Evolutionary conservation across 2,888 invertebrate species (phyloP).

Genomic region (Strigamia crassipes): DNA sequence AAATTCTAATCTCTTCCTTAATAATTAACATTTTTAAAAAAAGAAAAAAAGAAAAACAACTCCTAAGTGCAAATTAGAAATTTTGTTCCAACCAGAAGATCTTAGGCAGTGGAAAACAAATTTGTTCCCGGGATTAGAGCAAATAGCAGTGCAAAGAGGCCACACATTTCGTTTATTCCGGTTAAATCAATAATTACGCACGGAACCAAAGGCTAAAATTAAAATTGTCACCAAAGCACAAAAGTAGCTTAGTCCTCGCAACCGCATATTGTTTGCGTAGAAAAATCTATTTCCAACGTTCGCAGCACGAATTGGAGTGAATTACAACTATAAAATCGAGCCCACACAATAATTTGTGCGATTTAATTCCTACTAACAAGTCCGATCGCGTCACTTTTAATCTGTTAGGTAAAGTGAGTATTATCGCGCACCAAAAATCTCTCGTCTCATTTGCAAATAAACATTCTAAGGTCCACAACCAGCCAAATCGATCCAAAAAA

Average conservation of each 20-base stretch:
- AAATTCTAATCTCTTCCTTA: slow-evolving; percentile 12
- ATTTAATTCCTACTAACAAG: not conserved
- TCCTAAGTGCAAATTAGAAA: not conserved
- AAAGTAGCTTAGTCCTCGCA: slow-evolving; percentile 11
- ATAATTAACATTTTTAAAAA: not conserved
- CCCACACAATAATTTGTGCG: not conserved
- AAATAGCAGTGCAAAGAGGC: slow-evolving; percentile 27
- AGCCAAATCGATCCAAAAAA: not conserved
- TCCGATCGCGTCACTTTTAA: not conserved
- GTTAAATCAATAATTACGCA: slow-evolving; percentile 35
- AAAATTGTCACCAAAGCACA: slow-evolving; percentile 37
- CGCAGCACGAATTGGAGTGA: not conserved
- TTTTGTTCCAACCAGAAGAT: not conserved
- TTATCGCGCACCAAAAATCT: not conserved
- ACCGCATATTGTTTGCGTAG: not conserved
- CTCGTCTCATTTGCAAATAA: slow-evolving; percentile 16
- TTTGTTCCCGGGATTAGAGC: slow-evolving; percentile 31
- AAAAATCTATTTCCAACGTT: not conserved
- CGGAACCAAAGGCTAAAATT: slow-evolving; percentile 37
- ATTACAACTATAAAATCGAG: not conserved
- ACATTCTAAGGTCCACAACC: not conserved
- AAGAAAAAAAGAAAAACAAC: not conserved
- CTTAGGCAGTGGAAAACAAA: slow-evolving; percentile 11
- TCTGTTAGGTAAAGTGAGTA: not conserved
- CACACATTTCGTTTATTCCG: slow-evolving; percentile 14